Base-by-base conservation (phyloP, 2,113 vertebrate genomes). In the Cyrtonyx montezumae region DNA sequence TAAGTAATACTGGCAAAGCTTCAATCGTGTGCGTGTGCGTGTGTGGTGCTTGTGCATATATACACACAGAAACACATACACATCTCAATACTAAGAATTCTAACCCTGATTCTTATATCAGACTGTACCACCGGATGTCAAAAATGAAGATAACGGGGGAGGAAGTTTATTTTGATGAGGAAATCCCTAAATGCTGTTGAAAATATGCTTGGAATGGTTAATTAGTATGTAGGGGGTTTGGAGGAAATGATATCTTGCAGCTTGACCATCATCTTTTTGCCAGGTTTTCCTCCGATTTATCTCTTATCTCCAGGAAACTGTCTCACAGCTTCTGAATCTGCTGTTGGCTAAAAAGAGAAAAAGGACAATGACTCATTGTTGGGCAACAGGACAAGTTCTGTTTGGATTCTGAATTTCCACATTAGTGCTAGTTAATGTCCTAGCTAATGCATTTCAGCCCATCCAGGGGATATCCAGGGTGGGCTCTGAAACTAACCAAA, bases 241-340 rank as follows among this genome's bases (percentile, higher is more conserved):
- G 88, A 98, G 97, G 97, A 98, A 98, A 97, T 84, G 61, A 93
- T 92, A 84, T 94, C 91, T 95, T 95, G 88, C 96, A 83, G 68
- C 15, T 70, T 42, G 92, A 71, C 95, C 96, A 96, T 94, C 94
- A 91, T 95, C 85, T 95, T 92, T 96, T 82, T 83, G 91, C 95
- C 97, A 96, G 97, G 97, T 96, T 95, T 97, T 92, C 97, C 96
- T 96, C 95, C 90, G 43, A 91, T 97, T 96, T 91, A 79, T 93
- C 94, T 97, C 98, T 98, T 98, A 98, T 98, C 98, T 98, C 96
- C 98, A 98, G 98, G 98, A 99, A 98, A 98, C 98, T 95, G 96
- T 94, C 96, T 97, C 96, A 84, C 87, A 94, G 97, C 97, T 97
- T 94, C 97, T 95, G 96, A 97, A 96, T 97, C 96, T 97, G 88